Evolutionary conservation across 1,140 invertebrate genomes (phyloP), one percentile per base, ranked within the genome.

Genomic region (Ericerus pela): DNA sequence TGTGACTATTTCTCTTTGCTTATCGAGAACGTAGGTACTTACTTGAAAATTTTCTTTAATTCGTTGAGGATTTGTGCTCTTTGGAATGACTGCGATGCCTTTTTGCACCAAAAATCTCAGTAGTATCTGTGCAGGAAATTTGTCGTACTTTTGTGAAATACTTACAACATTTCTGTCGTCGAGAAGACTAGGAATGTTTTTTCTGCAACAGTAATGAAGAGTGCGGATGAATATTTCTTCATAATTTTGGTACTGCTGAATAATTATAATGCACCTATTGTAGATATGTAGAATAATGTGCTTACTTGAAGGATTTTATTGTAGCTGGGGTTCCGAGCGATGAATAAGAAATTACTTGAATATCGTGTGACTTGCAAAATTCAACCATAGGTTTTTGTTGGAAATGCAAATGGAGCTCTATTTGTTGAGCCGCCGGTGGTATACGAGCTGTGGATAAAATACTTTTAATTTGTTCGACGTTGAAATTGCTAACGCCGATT

Each of bases 371-470:
- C 51, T 76, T 71, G 64, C 88, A 93, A 58, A 81, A 88, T 59
- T 83, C 72, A 5, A 82, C 72, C 22, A 95, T 66, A 26, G 78
- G 72, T 16, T 75, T 75, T 69, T 94, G 89, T 65, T 91, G 87
- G 60, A 85, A 76, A 63, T 88, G 88, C 0, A 81, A 79, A 66
- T 94, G 87, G 26, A 86, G 70, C 65, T 93, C 88, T 26, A 91
- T 73, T 73, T 89, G 78, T 58, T 75, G 60, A 64, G 67, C 62
- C 11, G 62, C 59, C 18, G 64, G 63, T 31, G 33, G 56, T 41
- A 67, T 63, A 27, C 55, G 53, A 4, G 60, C 57, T 14, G 24
- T 31, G 8, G 60, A 57, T 29, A 68, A 31, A 36, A 70, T 62
- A 43, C 61, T 55, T 37, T 62, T 20, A 18, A 67, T 63, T 60